These are phyloP conservation scores for Anguilla japonica DNA, from an alignment of 2,113 vertebrate genomes.

Conservation along the genomic window DNA sequence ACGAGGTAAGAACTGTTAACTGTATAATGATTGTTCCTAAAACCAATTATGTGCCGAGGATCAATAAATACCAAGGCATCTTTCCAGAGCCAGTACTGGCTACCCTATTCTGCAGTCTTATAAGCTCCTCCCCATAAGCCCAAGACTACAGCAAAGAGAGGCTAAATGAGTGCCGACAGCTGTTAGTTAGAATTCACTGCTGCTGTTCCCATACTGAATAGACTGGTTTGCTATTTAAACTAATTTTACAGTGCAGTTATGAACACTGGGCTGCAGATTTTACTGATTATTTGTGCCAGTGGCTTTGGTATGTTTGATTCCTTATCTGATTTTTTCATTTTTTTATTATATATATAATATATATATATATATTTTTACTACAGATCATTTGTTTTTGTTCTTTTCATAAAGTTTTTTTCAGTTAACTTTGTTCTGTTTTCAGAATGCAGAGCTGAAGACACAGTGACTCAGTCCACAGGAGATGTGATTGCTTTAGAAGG, in stretches of 20 bases:
- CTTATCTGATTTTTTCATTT: not conserved
- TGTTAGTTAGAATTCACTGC: not conserved
- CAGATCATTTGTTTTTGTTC: not conserved
- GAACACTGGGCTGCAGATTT: not conserved
- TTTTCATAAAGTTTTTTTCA: not conserved
- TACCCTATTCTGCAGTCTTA: not conserved
- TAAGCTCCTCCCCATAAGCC: not conserved
- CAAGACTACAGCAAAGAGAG: not conserved
- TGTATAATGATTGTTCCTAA: no score
- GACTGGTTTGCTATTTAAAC: not conserved
- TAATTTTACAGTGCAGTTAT: not conserved
- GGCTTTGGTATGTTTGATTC: not conserved
- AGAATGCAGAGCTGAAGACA: slow-evolving; percentile 20
- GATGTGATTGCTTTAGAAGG: slow-evolving; percentile 25
- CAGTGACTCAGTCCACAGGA: slow-evolving; percentile 27
- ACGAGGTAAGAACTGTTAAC: no score
- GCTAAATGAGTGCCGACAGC: not conserved
- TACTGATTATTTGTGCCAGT: not conserved
- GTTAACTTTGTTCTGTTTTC: not conserved
- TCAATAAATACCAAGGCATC: no score
- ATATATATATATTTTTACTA: not conserved
- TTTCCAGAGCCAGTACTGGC: no score
- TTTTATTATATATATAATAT: not conserved
- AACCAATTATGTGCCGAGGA: no score
- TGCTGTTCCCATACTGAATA: not conserved